phyloP scores from a whole-genome alignment of 2,888 invertebrate species.

The Drosophila mimetica region DNA sequence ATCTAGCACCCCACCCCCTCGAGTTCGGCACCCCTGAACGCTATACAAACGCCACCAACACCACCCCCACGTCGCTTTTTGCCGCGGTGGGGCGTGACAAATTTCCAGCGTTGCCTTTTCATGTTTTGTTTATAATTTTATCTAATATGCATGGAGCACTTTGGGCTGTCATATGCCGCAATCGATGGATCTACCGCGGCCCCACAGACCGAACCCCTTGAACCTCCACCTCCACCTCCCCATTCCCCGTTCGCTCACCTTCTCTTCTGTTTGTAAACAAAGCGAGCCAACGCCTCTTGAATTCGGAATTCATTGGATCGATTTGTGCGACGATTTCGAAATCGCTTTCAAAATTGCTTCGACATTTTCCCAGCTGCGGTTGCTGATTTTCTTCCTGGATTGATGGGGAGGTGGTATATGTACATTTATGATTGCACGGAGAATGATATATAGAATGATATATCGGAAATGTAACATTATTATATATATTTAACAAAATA shows the following conservation, averaged over 20 bases:
- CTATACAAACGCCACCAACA: background rate
- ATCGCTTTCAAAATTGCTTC: constrained; percentile 65
- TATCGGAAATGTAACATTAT: background rate
- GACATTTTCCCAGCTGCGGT: constrained; percentile 25
- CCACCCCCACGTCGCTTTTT: constrained; percentile 1
- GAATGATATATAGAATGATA: too few species aligned
- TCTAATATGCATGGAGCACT: constrained; percentile 73
- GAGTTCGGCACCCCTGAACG: constrained; percentile 5
- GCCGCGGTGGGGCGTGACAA: constrained; percentile 71
- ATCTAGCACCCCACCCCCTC: constrained; percentile 37
- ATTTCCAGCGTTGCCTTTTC: constrained; percentile 66
- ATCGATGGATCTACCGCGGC: constrained; percentile 32
- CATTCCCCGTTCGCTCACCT: background rate
- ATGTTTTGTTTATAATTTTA: constrained; percentile 79
- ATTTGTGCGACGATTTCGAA: constrained; percentile 44
- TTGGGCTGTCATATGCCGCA: constrained; percentile 36
- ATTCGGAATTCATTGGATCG: constrained; percentile 54
- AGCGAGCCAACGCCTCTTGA: constrained; percentile 64
- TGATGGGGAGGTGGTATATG: background rate
- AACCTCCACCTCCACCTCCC: background rate
- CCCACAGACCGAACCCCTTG: constrained; percentile 20
- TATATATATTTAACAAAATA: background rate
- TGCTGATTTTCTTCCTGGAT: constrained; percentile 25
- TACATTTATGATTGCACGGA: background rate
- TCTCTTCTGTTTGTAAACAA: constrained; percentile 74